Conservation (phyloP, 2,888 invertebrate genomes). For the Machimus rusticus region DNA sequence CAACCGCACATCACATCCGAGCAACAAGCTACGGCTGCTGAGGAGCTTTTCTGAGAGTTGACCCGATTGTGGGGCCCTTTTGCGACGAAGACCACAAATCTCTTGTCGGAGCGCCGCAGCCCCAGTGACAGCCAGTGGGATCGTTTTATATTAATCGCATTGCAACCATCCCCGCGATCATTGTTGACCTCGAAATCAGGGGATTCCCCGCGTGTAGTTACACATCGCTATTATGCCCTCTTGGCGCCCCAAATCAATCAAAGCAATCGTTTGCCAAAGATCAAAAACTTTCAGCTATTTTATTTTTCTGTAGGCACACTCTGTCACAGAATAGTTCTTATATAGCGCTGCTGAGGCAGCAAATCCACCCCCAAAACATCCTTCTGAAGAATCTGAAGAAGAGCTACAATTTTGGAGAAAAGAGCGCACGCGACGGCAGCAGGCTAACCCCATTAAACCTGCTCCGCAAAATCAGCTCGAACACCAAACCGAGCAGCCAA, state of each 20-base stretch:
- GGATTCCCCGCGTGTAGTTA: not conserved
- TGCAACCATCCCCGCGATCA: not conserved
- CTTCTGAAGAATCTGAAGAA: not conserved
- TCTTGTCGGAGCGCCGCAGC: not conserved
- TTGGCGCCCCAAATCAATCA: not conserved
- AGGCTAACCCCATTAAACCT: not conserved
- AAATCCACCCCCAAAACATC: not conserved
- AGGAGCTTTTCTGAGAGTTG: not conserved
- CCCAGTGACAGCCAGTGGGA: not conserved
- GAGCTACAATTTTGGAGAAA: not conserved
- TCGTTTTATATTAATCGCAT: not conserved
- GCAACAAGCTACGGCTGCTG: constrained; percentile 22
- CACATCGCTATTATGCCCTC: not conserved
- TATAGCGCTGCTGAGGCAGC: not conserved
- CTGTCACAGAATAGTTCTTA: not conserved
- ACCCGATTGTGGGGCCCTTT: not conserved
- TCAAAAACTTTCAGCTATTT: constrained; percentile 19
- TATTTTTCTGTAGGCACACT: constrained; percentile 1
- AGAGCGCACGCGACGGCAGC: not conserved
- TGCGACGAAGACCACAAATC: not conserved
- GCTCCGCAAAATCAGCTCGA: not conserved
- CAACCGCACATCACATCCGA: not conserved
- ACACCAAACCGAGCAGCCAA: not conserved
- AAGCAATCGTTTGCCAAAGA: constrained; percentile 32
- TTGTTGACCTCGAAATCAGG: not conserved